phyloP scores from a whole-genome alignment of 2,113 vertebrate genomes.

The Gavia stellata region DNA sequence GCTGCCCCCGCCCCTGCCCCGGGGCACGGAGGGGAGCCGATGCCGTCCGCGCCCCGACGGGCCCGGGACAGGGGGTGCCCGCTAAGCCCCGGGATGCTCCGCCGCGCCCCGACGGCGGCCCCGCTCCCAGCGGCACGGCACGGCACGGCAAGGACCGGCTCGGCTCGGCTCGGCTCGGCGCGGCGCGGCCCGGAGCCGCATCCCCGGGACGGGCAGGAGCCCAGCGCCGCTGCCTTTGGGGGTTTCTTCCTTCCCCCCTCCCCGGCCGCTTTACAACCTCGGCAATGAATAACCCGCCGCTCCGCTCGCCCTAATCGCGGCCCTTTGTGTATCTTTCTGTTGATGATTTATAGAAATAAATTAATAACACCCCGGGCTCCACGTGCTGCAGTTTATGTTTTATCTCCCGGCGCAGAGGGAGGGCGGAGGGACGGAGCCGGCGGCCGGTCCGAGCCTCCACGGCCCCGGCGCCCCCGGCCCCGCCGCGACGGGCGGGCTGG shows the following conservation, averaged over 20 bases:
- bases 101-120: not conserved
- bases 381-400: slow-evolving; percentile 83
- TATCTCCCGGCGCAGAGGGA: not conserved
- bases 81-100: not conserved
- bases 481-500: not conserved
- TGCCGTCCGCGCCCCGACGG: not conserved
- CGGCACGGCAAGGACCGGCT: not conserved
- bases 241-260: not conserved
- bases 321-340: slow-evolving; percentile 94
- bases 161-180: not conserved
- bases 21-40: not conserved
- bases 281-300: slow-evolving; percentile 92
- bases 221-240: not conserved
- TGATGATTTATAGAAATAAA: slow-evolving; percentile 99
- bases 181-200: not conserved
- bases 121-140: not conserved
- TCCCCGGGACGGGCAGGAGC: not conserved
- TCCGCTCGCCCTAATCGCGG: slow-evolving; percentile 85
- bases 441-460: not conserved
- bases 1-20: not conserved
- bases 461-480: not conserved
- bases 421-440: not conserved
- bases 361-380: slow-evolving; percentile 89
- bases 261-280: slow-evolving; percentile 83
- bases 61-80: not conserved